Conservation (phyloP, 1,140 invertebrate species). For the Mesaphorura yosii region DNA sequence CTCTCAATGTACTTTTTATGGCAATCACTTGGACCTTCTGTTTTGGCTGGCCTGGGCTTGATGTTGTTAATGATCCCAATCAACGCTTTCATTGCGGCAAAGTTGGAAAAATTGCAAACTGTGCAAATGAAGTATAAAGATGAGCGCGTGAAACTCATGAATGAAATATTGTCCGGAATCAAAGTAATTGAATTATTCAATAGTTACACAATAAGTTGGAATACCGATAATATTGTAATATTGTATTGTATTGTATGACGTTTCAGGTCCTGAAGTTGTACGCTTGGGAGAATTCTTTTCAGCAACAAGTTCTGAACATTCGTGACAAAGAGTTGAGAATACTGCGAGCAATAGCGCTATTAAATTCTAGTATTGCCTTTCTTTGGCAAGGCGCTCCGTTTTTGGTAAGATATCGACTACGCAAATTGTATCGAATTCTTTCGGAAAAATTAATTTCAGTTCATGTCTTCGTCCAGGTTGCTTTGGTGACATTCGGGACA, state of each 20-base stretch:
- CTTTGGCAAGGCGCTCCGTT: constrained; percentile 29
- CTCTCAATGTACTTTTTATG: constrained; percentile 18
- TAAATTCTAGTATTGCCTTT: constrained; percentile 23
- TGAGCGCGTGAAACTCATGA: constrained; percentile 41
- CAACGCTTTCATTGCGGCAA: constrained; percentile 42
- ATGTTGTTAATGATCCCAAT: constrained; percentile 43
- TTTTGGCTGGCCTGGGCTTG: constrained; percentile 45
- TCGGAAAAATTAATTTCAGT: neutral
- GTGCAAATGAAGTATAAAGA: constrained; percentile 37
- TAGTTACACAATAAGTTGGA: neutral
- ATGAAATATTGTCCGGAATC: constrained; percentile 33
- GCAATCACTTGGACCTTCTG: constrained; percentile 46
- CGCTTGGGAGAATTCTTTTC: constrained; percentile 35
- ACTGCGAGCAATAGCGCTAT: constrained; percentile 34
- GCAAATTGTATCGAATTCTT: neutral
- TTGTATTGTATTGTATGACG: neutral
- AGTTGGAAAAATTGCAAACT: constrained; percentile 37
- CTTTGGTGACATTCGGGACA: constrained; percentile 65
- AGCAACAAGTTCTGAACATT: constrained; percentile 32
- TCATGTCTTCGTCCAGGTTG: constrained; percentile 27
- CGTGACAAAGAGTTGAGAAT: constrained; percentile 33
- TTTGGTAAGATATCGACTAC: constrained; percentile 19
- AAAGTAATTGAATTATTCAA: constrained; percentile 1
- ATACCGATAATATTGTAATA: neutral
- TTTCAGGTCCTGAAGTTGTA: constrained; percentile 33